Conservation (phyloP, 2,888 invertebrate genomes). For the Gisinianus flammeolus region DNA sequence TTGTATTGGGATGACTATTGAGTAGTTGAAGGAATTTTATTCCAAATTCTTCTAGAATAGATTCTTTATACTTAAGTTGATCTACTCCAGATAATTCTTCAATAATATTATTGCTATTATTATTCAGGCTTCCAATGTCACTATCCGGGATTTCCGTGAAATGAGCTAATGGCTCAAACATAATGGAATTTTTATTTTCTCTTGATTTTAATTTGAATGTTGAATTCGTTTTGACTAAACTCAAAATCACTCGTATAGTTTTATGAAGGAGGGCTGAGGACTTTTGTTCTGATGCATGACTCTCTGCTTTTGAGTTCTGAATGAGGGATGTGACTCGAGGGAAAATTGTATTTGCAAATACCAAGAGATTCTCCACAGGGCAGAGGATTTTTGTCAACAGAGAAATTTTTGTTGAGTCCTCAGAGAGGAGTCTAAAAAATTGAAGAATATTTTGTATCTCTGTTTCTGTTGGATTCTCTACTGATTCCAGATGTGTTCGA, state of each 20-base stretch:
- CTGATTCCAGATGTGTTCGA: not conserved
- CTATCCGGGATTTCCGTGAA: not conserved
- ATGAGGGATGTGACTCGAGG: constrained; percentile 17
- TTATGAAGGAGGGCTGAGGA: constrained; percentile 30
- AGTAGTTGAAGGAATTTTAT: constrained; percentile 16
- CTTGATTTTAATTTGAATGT: not conserved
- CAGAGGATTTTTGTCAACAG: not conserved
- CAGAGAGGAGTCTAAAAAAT: constrained; percentile 14
- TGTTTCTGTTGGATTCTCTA: not conserved
- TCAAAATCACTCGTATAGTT: constrained; percentile 15
- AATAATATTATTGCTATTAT: not conserved
- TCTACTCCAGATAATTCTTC: not conserved
- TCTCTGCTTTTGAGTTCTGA: not conserved
- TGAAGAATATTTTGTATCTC: constrained; percentile 13
- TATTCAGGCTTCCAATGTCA: not conserved
- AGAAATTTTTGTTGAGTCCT: constrained; percentile 11
- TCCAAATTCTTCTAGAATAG: constrained; percentile 13
- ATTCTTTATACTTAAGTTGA: not conserved
- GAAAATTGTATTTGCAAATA: constrained; percentile 7
- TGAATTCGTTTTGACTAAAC: constrained; percentile 17
- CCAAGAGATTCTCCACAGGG: not conserved
- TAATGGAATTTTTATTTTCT: not conserved
- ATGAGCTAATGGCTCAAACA: not conserved
- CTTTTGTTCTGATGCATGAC: constrained; percentile 17
- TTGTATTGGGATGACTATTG: constrained; percentile 18